Evolutionary conservation across 2,113 vertebrate species (phyloP).

Genomic region (Spea bombifrons): DNA sequence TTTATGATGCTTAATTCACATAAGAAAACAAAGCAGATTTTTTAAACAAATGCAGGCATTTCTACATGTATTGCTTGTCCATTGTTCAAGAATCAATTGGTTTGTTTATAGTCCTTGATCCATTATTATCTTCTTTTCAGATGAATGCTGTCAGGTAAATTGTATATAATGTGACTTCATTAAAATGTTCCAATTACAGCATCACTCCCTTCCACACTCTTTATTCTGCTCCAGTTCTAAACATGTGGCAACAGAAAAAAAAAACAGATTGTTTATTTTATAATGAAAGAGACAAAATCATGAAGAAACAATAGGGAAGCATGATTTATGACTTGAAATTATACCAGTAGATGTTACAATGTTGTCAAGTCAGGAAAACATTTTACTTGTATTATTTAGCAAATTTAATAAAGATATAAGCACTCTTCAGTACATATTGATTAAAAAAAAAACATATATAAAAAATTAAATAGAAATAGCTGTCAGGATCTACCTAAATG

Average conservation of each 20-base stretch:
- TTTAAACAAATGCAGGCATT: too few relatives aligned
- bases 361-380: too few relatives aligned
- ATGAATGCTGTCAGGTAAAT: not conserved
- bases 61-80: too few relatives aligned
- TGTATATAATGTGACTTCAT: not conserved
- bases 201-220: not conserved
- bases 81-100: too few relatives aligned
- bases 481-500: too few relatives aligned
- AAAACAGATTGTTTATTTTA: not conserved
- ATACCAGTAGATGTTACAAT: not conserved
- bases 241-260: not conserved
- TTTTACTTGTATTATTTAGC: too few relatives aligned
- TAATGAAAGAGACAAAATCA: not conserved
- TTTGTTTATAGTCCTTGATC: not conserved
- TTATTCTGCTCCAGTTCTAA: not conserved
- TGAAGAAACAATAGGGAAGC: not conserved
- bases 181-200: not conserved
- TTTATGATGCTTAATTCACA: too few relatives aligned
- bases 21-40: too few relatives aligned
- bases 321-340: not conserved
- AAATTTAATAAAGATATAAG: too few relatives aligned
- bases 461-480: too few relatives aligned
- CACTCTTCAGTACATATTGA: too few relatives aligned
- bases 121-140: not conserved
- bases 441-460: too few relatives aligned